These are phyloP conservation scores for Drosophila phalerata DNA, from an alignment of 2,888 invertebrate genomes.

Conservation along the genomic window DNA sequence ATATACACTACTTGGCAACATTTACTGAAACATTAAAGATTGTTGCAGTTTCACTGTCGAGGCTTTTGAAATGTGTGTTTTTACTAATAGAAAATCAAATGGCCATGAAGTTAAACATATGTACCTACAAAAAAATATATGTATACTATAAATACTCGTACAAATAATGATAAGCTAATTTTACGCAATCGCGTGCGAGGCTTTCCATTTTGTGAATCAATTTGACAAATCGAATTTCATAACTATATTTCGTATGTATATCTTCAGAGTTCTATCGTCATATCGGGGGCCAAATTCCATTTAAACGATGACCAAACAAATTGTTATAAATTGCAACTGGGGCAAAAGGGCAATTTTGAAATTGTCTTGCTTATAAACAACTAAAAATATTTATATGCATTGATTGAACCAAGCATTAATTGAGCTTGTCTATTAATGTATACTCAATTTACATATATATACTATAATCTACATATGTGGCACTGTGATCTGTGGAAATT, in stretches of 20 bases:
- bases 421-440: conserved; percentile 23
- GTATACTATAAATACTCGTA: conserved; percentile 13
- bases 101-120: conserved; percentile 20
- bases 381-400: conserved; percentile 45
- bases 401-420: conserved; percentile 37
- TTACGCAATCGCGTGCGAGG: conserved; percentile 46
- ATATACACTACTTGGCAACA: conserved; percentile 12
- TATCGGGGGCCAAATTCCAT: conserved; percentile 53
- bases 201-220: conserved; percentile 35
- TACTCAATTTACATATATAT: not conserved
- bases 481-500: conserved; percentile 53
- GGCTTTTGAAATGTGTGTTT: conserved; percentile 15
- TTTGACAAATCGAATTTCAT: conserved; percentile 39
- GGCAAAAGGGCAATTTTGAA: conserved; percentile 33
- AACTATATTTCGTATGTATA: conserved; percentile 18
- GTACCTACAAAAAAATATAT: conserved; percentile 2
- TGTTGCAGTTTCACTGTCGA: conserved; percentile 23
- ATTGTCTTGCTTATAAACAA: conserved; percentile 37
- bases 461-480: not conserved
- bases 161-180: conserved; percentile 62
- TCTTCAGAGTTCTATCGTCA: conserved; percentile 22
- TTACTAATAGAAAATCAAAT: conserved; percentile 17
- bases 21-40: conserved; percentile 41
- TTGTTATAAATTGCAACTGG: conserved; percentile 51
- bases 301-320: conserved; percentile 33